These are phyloP conservation scores for Leontocebus nigricollis DNA, from an alignment of 2,797 vertebrate species.

Conservation along the genomic window DNA sequence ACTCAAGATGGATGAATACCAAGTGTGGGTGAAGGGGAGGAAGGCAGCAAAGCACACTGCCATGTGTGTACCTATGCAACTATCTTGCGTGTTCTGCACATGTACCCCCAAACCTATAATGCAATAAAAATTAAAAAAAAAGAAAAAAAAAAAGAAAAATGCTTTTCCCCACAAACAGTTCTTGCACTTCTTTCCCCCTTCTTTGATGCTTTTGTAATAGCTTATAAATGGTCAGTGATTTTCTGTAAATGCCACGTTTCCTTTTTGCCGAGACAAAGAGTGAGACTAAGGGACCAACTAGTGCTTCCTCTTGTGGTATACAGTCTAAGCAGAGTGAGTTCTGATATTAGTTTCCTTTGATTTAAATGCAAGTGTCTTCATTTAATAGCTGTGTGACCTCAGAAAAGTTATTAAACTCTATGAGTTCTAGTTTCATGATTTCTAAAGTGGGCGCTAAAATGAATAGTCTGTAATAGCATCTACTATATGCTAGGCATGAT, in stretches of 20 bases:
- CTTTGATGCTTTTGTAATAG: neutral
- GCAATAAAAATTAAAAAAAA: too few species aligned
- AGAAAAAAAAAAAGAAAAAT: too few species aligned
- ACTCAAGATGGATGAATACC: too few species aligned
- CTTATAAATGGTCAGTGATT: neutral
- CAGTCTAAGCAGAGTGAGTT: neutral
- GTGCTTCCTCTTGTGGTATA: neutral
- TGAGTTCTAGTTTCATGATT: constrained; percentile 19
- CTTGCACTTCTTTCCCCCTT: neutral
- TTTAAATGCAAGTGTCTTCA: constrained; percentile 3
- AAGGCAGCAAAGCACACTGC: too few species aligned
- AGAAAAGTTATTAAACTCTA: constrained; percentile 26
- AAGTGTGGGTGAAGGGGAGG: too few species aligned
- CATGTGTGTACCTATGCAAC: too few species aligned
- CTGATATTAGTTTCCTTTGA: neutral
- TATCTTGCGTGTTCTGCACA: too few species aligned
- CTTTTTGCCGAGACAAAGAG: neutral
- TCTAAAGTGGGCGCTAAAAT: neutral
- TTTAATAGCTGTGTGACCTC: neutral
- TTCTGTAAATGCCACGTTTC: constrained; percentile 14
- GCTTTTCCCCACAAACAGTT: neutral
- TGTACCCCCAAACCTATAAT: too few species aligned
- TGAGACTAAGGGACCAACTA: neutral
- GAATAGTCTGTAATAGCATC: neutral
- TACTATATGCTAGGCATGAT: neutral